Base-by-base conservation (phyloP, 2,113 vertebrate genomes). In the Myotis davidii region DNA sequence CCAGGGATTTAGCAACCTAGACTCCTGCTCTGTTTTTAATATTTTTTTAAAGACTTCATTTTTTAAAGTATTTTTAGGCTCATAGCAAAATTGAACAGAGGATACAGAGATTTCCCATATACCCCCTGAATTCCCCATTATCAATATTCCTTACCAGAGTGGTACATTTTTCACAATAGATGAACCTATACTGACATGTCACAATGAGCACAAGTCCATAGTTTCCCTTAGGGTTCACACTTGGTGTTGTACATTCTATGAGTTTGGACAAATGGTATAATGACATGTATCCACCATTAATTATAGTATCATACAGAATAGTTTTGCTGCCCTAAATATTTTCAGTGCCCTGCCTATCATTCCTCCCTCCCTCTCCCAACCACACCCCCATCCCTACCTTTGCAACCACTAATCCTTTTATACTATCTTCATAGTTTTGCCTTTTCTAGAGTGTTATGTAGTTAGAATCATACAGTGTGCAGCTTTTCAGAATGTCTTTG, bases 1-100 rank as follows among this genome's bases (percentile, higher is more conserved):
- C 39, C 88, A 87, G 56, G 27, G 42, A 83, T 18, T 90, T 88
- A 37, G 72, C 94, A 94, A 52, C 34, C 88, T 84, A 20, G 64
- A 52, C 17, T 32, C 23, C 23, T 56, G 61, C 13, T 61, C 76
- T 94, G 29, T 37, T 67, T 85, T 69, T 69, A 67, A n/a, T 65
- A 76, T 67, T 85, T 78, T 78, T 86, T 45, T 9, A 78, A 85
- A 29, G n/a, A 59, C 70, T 17, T 79, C 50, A 92, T 29, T 61
- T 45, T 77, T 54, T 76, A 85, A 29, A 85, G 72, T 48, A 69
- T 23, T 85, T 85, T 85, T 45, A 8, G 48, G 50, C 39, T 69
- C 82, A 67, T 52, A 77, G 48, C 21, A 34, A 77, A 85, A 78
- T 5, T 56, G 34, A 56, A 65, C 11, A 54, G 59, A 76, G 77